Evolutionary conservation across 2,797 vertebrate species (phyloP).

Genomic region (Mormyrus hasselquistii): DNA sequence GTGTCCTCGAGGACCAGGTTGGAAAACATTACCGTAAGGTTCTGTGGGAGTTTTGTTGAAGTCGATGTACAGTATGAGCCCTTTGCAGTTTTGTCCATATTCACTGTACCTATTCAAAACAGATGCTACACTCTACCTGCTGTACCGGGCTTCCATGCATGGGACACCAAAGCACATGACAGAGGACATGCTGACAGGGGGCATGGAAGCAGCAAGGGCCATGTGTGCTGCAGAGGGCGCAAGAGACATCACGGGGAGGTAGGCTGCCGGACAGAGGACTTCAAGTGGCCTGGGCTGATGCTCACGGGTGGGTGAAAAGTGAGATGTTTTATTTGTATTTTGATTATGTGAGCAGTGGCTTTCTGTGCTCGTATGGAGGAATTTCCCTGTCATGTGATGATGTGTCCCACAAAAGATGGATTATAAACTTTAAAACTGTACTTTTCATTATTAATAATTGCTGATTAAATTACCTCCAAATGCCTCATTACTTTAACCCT

Average conservation of each 20-base stretch:
- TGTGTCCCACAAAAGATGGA: neutral
- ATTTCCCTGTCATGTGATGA: neutral
- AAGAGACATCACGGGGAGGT: neutral
- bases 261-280: neutral
- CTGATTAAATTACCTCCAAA: neutral
- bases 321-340: neutral
- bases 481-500: neutral
- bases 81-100: neutral
- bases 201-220: neutral
- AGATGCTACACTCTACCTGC: neutral
- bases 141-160: neutral
- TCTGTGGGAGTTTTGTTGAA: neutral
- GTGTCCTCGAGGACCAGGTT: neutral
- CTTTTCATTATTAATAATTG: neutral
- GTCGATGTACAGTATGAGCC: neutral
- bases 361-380: neutral
- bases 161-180: neutral
- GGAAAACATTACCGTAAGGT: neutral
- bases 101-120: neutral
- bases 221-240: neutral
- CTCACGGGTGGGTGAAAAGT: neutral
- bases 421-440: neutral
- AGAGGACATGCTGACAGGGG: neutral
- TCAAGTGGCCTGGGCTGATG: neutral
- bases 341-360: neutral